phyloP scores from a whole-genome alignment of 1,140 invertebrate genomes.

The Penaeus chinensis region DNA sequence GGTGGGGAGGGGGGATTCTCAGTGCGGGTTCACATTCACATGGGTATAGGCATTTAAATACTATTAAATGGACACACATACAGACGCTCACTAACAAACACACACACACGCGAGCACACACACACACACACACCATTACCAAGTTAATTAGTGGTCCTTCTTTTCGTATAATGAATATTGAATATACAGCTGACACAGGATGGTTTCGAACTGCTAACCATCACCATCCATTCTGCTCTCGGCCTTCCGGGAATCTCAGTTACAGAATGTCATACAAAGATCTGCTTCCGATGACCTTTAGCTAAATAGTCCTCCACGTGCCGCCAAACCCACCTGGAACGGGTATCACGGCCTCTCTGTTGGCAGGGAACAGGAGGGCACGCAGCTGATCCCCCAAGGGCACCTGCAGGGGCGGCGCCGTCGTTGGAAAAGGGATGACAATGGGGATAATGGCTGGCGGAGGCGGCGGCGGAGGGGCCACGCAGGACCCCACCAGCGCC shows the following conservation, averaged over 20 bases:
- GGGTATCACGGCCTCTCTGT: too few species aligned
- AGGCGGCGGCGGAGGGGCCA: background rate
- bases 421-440: background rate
- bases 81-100: too few species aligned
- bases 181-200: too few species aligned
- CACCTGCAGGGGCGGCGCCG: background rate
- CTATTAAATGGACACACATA: background rate
- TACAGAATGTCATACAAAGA: background rate
- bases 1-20: background rate
- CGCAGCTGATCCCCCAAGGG: background rate
- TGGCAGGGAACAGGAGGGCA: too few species aligned
- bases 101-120: too few species aligned
- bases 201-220: too few species aligned
- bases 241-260: background rate
- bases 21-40: background rate
- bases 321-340: background rate
- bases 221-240: constrained; percentile 22
- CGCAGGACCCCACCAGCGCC: background rate
- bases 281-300: constrained; percentile 26
- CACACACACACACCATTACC: background rate
- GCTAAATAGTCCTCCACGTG: too few species aligned
- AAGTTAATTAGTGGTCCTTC: constrained; percentile 6
- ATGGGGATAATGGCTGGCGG: background rate
- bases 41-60: background rate
- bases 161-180: background rate